A percentile compares a stretch with the other conserved stretches of the same genome.
phyloP scores from a whole-genome alignment of 2,797 vertebrate genomes.

The Cynopterus sphinx region DNA sequence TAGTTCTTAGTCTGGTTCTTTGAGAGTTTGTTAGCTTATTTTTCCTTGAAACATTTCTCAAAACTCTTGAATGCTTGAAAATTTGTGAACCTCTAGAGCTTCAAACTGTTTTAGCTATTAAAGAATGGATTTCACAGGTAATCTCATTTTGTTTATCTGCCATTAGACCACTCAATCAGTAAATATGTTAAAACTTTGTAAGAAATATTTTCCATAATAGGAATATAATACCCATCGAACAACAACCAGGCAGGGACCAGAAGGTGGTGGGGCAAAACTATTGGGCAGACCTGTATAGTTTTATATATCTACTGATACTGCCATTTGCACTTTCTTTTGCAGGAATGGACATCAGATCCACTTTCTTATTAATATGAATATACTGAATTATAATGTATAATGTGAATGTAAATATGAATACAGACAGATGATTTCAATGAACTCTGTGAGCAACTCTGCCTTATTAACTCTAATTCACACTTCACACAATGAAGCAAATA shows the following conservation, averaged over 20 bases:
- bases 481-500: neutral
- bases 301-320: conserved; percentile 90
- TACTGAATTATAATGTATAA: neutral
- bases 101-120: conserved; percentile 25
- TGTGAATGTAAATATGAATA: neutral
- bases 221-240: conserved; percentile 16
- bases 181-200: conserved; percentile 13
- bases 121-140: conserved; percentile 14
- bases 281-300: conserved; percentile 87
- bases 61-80: neutral
- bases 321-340: conserved; percentile 90
- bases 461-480: neutral
- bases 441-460: neutral
- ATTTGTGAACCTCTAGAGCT: neutral
- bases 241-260: conserved; percentile 91
- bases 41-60: neutral
- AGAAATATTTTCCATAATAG: conserved; percentile 16
- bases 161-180: neutral
- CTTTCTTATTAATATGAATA: neutral
- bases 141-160: conserved; percentile 9
- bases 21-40: neutral
- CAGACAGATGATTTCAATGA: neutral
- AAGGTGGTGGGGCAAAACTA: conserved; percentile 89
- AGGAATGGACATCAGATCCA: conserved; percentile 88
- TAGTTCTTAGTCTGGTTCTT: neutral